A percentile compares a stretch with the other conserved stretches of the same genome.
Conservation (phyloP, 1,140 invertebrate genomes). For the Melanaphis sacchari region DNA sequence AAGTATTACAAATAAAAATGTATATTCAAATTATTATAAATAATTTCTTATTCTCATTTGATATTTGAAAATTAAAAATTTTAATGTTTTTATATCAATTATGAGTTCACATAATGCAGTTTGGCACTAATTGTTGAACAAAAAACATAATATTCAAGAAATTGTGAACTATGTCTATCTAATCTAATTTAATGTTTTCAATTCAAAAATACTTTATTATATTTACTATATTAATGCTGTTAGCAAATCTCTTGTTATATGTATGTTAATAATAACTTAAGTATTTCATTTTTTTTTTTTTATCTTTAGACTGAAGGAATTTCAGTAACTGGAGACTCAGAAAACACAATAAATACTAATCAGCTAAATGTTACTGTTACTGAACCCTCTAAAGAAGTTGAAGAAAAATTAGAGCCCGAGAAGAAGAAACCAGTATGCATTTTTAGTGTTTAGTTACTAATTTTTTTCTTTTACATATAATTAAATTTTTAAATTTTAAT, state of each 20-base stretch:
- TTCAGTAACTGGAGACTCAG: conserved; percentile 7
- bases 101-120: background rate
- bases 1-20: background rate
- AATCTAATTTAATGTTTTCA: background rate
- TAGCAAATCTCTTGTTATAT: background rate
- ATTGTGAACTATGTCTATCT: background rate
- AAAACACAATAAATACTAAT: conserved; percentile 1
- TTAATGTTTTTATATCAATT: background rate
- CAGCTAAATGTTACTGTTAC: conserved; percentile 18
- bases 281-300: background rate
- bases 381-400: conserved; percentile 3
- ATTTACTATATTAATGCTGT: background rate
- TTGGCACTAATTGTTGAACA: background rate
- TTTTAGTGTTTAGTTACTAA: background rate
- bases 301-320: background rate
- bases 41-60: background rate
- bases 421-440: conserved; percentile 40
- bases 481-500: background rate
- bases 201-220: no score
- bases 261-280: background rate
- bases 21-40: background rate
- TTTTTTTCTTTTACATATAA: background rate
- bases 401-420: conserved; percentile 28
- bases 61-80: background rate
- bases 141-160: background rate